Conservation (phyloP, 2,113 vertebrate genomes). For the Agelaius phoeniceus region DNA sequence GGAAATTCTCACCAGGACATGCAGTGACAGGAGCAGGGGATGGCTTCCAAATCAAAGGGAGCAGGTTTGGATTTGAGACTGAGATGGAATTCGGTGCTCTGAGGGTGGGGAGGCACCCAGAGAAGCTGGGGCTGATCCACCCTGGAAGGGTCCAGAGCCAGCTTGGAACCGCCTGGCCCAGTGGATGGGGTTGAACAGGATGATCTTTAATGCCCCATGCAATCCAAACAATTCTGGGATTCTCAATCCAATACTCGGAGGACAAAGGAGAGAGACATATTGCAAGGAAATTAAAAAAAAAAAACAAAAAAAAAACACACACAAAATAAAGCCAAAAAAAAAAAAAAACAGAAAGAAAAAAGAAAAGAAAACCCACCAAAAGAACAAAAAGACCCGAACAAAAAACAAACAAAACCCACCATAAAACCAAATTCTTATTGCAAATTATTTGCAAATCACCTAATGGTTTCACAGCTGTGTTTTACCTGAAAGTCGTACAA, state of each 20-base stretch:
- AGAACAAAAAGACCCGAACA: not conserved
- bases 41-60: not conserved
- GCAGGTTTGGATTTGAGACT: accelerated
- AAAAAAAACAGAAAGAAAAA: too few relatives aligned
- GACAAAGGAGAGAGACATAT: not conserved
- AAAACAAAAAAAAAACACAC: not conserved
- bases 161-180: not conserved
- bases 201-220: not conserved
- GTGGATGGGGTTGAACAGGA: not conserved
- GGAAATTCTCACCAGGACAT: accelerated
- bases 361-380: too few relatives aligned
- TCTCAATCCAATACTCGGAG: not conserved
- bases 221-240: not conserved
- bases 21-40: not conserved
- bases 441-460: not conserved
- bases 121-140: not conserved
- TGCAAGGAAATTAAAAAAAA: not conserved
- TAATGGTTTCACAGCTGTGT: not conserved
- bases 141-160: not conserved
- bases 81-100: not conserved
- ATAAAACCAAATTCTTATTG: not conserved
- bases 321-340: not conserved
- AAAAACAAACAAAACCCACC: too few relatives aligned
- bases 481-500: not conserved
- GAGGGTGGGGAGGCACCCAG: not conserved